phyloP scores from a whole-genome alignment of 1,140 invertebrate species.

The Orussus abietinus region DNA sequence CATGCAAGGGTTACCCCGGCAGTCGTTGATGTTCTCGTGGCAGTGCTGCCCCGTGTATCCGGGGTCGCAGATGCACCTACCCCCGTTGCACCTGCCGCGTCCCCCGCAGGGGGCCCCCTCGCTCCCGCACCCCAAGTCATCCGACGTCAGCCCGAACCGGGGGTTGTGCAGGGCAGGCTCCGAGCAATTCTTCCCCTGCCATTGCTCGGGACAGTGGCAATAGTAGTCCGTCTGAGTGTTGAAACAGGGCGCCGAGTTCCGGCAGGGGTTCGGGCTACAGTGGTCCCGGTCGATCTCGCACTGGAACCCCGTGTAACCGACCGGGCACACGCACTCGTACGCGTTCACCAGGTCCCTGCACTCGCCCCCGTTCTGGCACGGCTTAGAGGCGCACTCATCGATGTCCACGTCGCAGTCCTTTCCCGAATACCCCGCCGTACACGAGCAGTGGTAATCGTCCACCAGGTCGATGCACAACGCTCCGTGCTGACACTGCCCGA shows the following conservation, averaged over 20 bases:
- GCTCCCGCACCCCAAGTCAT: constrained; percentile 47
- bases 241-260: constrained; percentile 74
- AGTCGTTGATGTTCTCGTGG: constrained; percentile 73
- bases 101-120: constrained; percentile 65
- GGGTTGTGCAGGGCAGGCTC: constrained; percentile 60
- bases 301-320: constrained; percentile 73
- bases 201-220: constrained; percentile 82
- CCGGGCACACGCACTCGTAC: constrained; percentile 79
- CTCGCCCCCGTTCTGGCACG: constrained; percentile 80
- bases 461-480: constrained; percentile 82
- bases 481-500: constrained; percentile 80
- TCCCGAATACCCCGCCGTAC: constrained; percentile 75
- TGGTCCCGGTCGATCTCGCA: constrained; percentile 83
- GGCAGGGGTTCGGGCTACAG: constrained; percentile 77
- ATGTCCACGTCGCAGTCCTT: constrained; percentile 68
- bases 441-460: constrained; percentile 80
- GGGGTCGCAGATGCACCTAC: constrained; percentile 69
- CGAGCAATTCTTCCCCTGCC: constrained; percentile 88
- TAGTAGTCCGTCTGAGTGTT: constrained; percentile 84
- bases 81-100: constrained; percentile 72
- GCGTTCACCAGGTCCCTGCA: constrained; percentile 78
- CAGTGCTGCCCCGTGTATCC: constrained; percentile 75
- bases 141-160: constrained; percentile 51
- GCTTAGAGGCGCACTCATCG: constrained; percentile 69
- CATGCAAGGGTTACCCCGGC: constrained; percentile 67